Conservation (phyloP, 2,888 invertebrate genomes). For the Xanthia icteritia region DNA sequence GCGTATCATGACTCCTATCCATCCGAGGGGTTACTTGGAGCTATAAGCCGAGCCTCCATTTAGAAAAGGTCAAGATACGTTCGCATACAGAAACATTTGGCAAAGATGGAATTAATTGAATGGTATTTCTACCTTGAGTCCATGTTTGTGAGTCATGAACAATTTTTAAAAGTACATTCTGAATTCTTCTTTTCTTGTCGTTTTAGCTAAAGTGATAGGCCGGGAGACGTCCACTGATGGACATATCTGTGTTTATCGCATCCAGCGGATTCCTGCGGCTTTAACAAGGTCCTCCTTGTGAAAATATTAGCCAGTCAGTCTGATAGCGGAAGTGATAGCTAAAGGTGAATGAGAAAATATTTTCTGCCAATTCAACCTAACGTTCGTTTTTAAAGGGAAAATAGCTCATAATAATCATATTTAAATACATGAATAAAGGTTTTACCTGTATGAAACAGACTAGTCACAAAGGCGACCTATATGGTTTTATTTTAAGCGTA, state of each 20-base stretch:
- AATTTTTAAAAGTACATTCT: not conserved
- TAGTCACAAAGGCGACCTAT: constrained; percentile 28
- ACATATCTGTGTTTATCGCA: not conserved
- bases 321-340: not conserved
- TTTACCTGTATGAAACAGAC: constrained; percentile 12
- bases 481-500: constrained; percentile 54
- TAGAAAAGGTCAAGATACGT: constrained; percentile 32
- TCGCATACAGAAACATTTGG: constrained; percentile 3
- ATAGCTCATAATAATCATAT: not conserved
- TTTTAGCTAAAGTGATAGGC: not conserved
- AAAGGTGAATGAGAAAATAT: not conserved
- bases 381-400: not conserved
- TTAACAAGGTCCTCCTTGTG: not conserved
- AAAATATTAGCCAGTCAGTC: not conserved
- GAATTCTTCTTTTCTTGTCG: not conserved
- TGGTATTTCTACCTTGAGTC: not conserved
- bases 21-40: constrained; percentile 43
- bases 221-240: not conserved
- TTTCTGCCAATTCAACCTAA: not conserved
- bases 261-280: not conserved
- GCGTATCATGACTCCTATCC: constrained; percentile 34
- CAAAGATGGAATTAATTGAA: not conserved
- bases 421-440: constrained; percentile 9
- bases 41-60: constrained; percentile 24
- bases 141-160: not conserved